These are phyloP conservation scores for Dicentrarchus labrax DNA, from an alignment of 2,113 vertebrate genomes.

Conservation along the genomic window DNA sequence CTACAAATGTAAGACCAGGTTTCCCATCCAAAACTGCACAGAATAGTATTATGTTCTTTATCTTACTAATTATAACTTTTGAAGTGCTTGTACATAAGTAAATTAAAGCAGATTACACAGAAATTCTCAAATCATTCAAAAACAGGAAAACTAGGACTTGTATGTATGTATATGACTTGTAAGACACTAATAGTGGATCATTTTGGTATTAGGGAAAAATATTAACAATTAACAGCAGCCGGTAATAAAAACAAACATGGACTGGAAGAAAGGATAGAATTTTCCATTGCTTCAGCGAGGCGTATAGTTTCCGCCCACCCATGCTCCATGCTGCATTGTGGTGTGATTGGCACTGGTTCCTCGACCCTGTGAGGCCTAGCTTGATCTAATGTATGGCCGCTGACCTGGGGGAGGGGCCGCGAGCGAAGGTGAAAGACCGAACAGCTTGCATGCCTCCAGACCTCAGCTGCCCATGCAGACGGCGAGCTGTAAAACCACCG, in stretches of 20 bases:
- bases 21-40: not conserved
- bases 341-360: conserved; percentile 72
- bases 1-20: not conserved
- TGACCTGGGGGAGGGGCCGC: conserved; percentile 75
- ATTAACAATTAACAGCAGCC: not conserved
- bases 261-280: not conserved
- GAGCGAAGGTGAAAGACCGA: conserved; percentile 73
- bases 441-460: conserved; percentile 84
- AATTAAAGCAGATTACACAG: not conserved
- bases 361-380: conserved; percentile 63
- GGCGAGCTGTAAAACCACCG: conserved; percentile 66
- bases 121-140: not conserved
- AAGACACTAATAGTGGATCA: not conserved
- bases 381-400: conserved; percentile 75
- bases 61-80: not conserved
- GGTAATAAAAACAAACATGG: not conserved
- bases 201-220: not conserved
- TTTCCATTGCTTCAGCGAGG: not conserved
- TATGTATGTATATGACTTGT: too few relatives aligned
- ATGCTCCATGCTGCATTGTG: conserved; percentile 53
- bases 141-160: not conserved
- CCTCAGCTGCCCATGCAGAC: conserved; percentile 73
- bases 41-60: not conserved
- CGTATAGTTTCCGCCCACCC: conserved; percentile 13
- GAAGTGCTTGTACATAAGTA: not conserved